A percentile compares a stretch with the other conserved stretches of the same genome.
phyloP scores from a whole-genome alignment of 2,888 invertebrate species.

The Arctia plantaginis region DNA sequence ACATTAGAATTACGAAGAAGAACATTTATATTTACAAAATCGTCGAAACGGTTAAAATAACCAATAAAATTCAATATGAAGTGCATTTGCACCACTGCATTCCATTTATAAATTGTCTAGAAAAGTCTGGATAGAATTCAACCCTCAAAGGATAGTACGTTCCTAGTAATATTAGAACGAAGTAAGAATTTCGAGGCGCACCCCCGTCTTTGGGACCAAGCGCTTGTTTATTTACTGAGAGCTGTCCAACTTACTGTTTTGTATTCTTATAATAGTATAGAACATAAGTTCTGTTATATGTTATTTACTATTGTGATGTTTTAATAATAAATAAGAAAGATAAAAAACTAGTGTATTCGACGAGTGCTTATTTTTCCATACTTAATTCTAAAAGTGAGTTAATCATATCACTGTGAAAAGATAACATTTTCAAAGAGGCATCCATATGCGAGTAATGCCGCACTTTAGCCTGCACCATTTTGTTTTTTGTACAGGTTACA shows the following conservation, averaged over 20 bases:
- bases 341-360: neutral
- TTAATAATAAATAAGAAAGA: neutral
- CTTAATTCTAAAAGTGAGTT: neutral
- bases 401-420: neutral
- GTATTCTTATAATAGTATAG: constrained; percentile 23
- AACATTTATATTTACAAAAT: neutral
- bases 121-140: neutral
- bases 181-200: constrained; percentile 13
- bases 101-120: constrained; percentile 6
- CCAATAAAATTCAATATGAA: neutral
- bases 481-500: neutral
- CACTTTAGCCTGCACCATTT: neutral
- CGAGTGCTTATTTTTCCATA: neutral
- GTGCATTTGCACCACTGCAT: neutral
- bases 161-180: constrained; percentile 16
- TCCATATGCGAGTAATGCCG: no score
- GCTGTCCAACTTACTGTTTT: constrained; percentile 24
- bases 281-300: neutral
- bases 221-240: constrained; percentile 28
- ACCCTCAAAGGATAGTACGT: constrained; percentile 12
- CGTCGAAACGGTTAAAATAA: neutral
- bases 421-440: neutral
- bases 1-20: neutral
- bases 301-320: neutral
- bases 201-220: constrained; percentile 2